Base-by-base conservation (phyloP, 1,140 invertebrate genomes). In the Campoletis sonorensis region DNA sequence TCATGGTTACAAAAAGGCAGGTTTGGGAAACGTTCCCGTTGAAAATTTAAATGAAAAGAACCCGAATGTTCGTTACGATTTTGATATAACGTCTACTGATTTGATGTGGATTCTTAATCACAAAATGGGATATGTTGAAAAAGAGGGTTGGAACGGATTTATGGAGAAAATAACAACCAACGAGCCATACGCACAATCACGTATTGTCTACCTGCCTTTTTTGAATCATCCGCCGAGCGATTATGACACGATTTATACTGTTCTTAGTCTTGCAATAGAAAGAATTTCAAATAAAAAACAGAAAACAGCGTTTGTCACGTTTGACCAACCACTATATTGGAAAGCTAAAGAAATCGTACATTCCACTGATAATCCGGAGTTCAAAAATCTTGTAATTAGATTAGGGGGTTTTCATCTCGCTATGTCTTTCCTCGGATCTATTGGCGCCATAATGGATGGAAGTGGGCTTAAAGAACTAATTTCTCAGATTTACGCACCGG, bases 401-500 rank as follows among this genome's bases (percentile, higher is more conserved):
- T 71, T 89, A 54, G 85, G 85, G 68, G 85, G 84, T 15, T 86
- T 89, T 83, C 85, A 88, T 80, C 71, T 82, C 26, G 11, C 86
- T 5, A 85, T 87, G 85, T 87, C 83, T 3, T 88, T 84, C 81
- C 23, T 88, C 10, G 86, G 85, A 13, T 40, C 67, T 16, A 83
- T 88, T 58, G 83, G 83, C 15, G 79, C 70, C 21, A 84, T 87
- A 18, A 87, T 86, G 84, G 77, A 33, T n/a, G 81, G 80, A 68
- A 84, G 84, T 82, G 90, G 88, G 13, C 81, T 91, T 4, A 85
- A 89, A 84, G 86, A 91, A 86, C 45, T 88, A 51, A 84, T 89
- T 0, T 82, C 73, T 33, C 83, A 49, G 37, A 73, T 88, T 72
- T 90, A 85, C 84, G 86, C 88, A 58, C 18, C 77, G 21, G 79